phyloP scores from a whole-genome alignment of 2,888 invertebrate genomes.

The Dolichomitus sp. region DNA sequence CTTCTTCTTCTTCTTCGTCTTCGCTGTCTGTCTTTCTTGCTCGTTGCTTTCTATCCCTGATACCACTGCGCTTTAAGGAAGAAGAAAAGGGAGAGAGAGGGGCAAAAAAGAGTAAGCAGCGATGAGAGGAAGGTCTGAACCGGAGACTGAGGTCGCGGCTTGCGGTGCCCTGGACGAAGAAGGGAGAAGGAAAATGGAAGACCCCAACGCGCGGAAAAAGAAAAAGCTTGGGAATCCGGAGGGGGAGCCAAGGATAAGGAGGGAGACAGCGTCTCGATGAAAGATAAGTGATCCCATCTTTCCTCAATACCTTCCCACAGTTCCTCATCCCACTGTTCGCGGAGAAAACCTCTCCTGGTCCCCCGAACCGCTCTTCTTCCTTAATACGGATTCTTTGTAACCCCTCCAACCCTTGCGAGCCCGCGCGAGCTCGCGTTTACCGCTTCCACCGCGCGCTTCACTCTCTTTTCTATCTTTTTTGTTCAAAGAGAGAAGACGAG shows the following conservation, averaged over 20 bases:
- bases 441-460: constrained; percentile 5
- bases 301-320: constrained; percentile 64
- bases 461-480: constrained; percentile 30
- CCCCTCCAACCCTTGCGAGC: neutral
- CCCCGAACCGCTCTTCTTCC: constrained; percentile 40
- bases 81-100: neutral
- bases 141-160: constrained; percentile 28
- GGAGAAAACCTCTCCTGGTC: constrained; percentile 18
- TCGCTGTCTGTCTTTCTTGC: constrained; percentile 18
- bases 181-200: constrained; percentile 23
- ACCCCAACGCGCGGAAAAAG: constrained; percentile 44
- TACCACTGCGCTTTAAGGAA: constrained; percentile 30
- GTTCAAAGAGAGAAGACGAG: constrained; percentile 31
- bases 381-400: constrained; percentile 67
- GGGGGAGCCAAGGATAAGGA: constrained; percentile 47
- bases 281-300: constrained; percentile 78
- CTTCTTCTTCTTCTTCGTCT: neutral
- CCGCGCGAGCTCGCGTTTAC: constrained; percentile 32
- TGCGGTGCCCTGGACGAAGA: constrained; percentile 20
- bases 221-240: constrained; percentile 64
- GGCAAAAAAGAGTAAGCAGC: constrained; percentile 31
- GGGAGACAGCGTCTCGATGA: constrained; percentile 71
- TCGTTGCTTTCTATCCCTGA: constrained; percentile 30
- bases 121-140: constrained; percentile 5
- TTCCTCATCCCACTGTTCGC: constrained; percentile 56